Evolutionary conservation across 2,797 vertebrate species (phyloP).

Genomic region (Arrhamphus sclerolepis): DNA sequence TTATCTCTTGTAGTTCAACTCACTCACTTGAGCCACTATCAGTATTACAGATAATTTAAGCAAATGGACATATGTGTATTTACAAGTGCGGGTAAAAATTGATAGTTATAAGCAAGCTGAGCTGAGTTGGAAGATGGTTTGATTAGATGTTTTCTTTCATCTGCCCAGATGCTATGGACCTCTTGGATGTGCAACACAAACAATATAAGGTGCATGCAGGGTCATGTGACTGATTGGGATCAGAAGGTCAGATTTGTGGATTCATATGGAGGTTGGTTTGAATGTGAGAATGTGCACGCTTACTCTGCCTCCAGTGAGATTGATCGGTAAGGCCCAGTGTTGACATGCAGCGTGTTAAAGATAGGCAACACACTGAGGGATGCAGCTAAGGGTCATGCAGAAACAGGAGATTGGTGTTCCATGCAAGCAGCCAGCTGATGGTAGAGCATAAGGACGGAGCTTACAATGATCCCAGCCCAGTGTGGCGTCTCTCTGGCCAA

Average conservation of each 20-base stretch:
- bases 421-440: slow-evolving; percentile 56
- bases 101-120: not conserved
- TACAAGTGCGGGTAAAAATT: too few relatives aligned
- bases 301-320: slow-evolving; percentile 18
- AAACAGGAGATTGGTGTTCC: slow-evolving; percentile 25
- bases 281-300: slow-evolving; percentile 15
- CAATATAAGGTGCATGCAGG: slow-evolving; percentile 19
- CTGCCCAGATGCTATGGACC: slow-evolving; percentile 18
- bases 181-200: slow-evolving; percentile 20
- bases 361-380: not conserved
- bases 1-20: not conserved
- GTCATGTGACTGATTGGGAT: slow-evolving; percentile 20
- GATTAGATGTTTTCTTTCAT: slow-evolving; percentile 15
- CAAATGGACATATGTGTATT: too few relatives aligned
- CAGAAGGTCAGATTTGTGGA: slow-evolving; percentile 9
- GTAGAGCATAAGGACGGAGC: slow-evolving; percentile 71
- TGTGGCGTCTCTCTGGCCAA: slow-evolving; percentile 93
- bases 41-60: too few relatives aligned
- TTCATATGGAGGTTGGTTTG: slow-evolving; percentile 37
- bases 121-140: slow-evolving; percentile 6
- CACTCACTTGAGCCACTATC: too few relatives aligned
- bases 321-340: slow-evolving; percentile 3
- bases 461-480: slow-evolving; percentile 99
- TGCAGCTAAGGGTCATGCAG: slow-evolving; percentile 52
- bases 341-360: slow-evolving; percentile 49